phyloP scores from a whole-genome alignment of 2,888 invertebrate genomes.

The Bugulina stolonifera region DNA sequence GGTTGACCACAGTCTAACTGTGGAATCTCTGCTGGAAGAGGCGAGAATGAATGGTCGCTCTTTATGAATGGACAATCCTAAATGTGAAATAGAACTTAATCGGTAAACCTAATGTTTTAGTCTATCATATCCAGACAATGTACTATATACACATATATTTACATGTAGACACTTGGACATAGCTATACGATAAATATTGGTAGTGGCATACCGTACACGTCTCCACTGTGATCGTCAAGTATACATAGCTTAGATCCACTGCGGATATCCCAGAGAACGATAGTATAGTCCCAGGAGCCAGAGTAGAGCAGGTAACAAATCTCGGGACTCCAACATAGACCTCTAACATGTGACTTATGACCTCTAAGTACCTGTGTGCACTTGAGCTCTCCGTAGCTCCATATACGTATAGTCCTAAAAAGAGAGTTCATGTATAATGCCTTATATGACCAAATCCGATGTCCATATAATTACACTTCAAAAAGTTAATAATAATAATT shows the following conservation, averaged over 20 bases:
- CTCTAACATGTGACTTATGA: slow-evolving; percentile 52
- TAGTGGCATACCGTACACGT: slow-evolving; percentile 52
- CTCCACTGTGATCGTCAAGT: slow-evolving; percentile 53
- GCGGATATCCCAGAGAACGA: slow-evolving; percentile 53
- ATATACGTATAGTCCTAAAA: slow-evolving; percentile 43
- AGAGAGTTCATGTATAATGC: too few species aligned
- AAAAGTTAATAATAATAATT: too few species aligned
- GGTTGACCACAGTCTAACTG: slow-evolving; percentile 53
- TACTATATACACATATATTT: neutral
- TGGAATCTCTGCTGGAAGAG: slow-evolving; percentile 54
- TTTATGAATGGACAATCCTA: slow-evolving; percentile 53
- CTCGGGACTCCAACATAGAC: slow-evolving; percentile 53
- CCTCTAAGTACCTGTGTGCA: slow-evolving; percentile 49
- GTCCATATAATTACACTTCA: too few species aligned
- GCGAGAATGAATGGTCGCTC: slow-evolving; percentile 53
- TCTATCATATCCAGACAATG: too few species aligned
- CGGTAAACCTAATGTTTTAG: too few species aligned
- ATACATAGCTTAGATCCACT: slow-evolving; percentile 51
- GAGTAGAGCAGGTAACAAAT: slow-evolving; percentile 52
- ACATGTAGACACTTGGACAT: neutral
- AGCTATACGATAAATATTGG: neutral
- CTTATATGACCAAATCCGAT: too few species aligned
- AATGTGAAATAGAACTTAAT: too few species aligned
- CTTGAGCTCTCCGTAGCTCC: slow-evolving; percentile 49
- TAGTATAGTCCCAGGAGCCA: slow-evolving; percentile 54